phyloP scores from a whole-genome alignment of 1,140 invertebrate species.

The Atta colombica region DNA sequence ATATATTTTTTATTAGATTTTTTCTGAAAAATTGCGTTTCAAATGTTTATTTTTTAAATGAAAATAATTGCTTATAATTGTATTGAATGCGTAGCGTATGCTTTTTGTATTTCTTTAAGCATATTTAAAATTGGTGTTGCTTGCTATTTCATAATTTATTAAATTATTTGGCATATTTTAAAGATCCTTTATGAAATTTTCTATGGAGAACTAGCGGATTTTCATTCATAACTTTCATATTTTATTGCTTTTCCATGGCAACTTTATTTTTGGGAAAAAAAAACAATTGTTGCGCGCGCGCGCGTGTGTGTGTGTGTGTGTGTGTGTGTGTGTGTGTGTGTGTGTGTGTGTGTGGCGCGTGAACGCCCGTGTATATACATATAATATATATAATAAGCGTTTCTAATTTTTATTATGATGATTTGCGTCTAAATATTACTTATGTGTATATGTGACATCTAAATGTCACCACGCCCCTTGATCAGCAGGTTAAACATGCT shows the following conservation, averaged over 20 bases:
- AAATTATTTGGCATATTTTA: neutral
- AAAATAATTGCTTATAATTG: neutral
- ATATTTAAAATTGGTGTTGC: neutral
- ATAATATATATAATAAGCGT: neutral
- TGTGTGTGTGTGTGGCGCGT: neutral
- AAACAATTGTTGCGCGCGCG: neutral
- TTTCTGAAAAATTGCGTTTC: too few species aligned
- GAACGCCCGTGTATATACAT: too few species aligned
- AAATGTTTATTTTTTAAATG: too few species aligned
- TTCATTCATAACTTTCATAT: neutral
- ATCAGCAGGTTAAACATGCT: conserved; percentile 47
- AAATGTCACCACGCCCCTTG: conserved; percentile 45
- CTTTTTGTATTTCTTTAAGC: neutral
- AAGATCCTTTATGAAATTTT: neutral
- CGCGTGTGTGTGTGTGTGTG: neutral
- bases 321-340: too few species aligned
- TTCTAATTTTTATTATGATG: conserved; percentile 15
- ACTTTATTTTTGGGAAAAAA: neutral
- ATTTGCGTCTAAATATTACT: neutral
- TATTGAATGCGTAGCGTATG: neutral
- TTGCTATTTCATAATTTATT: neutral
- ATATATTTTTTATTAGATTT: too few species aligned
- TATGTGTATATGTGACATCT: neutral
- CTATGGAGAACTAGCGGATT: neutral
- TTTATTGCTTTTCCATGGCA: neutral